Conservation (phyloP, 2,888 invertebrate genomes). For the Tribolium freemani region DNA sequence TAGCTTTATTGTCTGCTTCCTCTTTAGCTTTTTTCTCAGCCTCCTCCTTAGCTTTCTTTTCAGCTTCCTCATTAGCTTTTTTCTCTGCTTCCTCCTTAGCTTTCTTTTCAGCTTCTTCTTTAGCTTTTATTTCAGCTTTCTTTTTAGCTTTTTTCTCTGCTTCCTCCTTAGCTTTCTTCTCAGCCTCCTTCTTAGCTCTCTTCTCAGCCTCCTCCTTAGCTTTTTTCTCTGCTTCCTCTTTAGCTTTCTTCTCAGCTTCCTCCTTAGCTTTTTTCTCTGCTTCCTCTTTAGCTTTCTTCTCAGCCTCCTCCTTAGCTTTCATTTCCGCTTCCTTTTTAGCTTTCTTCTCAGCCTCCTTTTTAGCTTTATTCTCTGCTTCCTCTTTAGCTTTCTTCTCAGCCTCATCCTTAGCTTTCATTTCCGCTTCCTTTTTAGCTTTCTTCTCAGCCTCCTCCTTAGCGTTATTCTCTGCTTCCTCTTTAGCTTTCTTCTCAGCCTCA, state of each 20-base stretch:
- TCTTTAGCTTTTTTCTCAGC: slow-evolving; percentile 35
- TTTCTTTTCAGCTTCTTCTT: slow-evolving; percentile 61
- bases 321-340: slow-evolving; percentile 58
- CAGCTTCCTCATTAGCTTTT: slow-evolving; percentile 45
- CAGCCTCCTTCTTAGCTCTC: slow-evolving; percentile 42
- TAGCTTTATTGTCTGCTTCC: slow-evolving; percentile 43
- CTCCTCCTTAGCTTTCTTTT: slow-evolving; percentile 46
- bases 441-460: slow-evolving; percentile 39
- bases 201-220: slow-evolving; percentile 42
- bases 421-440: slow-evolving; percentile 35
- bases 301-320: slow-evolving; percentile 47
- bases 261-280: slow-evolving; percentile 41
- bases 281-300: slow-evolving; percentile 46
- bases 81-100: slow-evolving; percentile 55
- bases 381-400: slow-evolving; percentile 30
- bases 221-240: slow-evolving; percentile 45
- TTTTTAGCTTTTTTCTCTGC: slow-evolving; percentile 46
- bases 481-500: slow-evolving; percentile 40
- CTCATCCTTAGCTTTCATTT: slow-evolving; percentile 34
- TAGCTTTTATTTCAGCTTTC: slow-evolving; percentile 49
- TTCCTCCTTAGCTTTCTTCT: slow-evolving; percentile 44
- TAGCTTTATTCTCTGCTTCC: slow-evolving; percentile 31
- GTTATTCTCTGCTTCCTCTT: background rate
- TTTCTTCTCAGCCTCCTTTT: slow-evolving; percentile 56
- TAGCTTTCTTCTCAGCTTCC: slow-evolving; percentile 46